Conservation (phyloP, 2,797 vertebrate species). For the Eupleurogrammus muticus region DNA sequence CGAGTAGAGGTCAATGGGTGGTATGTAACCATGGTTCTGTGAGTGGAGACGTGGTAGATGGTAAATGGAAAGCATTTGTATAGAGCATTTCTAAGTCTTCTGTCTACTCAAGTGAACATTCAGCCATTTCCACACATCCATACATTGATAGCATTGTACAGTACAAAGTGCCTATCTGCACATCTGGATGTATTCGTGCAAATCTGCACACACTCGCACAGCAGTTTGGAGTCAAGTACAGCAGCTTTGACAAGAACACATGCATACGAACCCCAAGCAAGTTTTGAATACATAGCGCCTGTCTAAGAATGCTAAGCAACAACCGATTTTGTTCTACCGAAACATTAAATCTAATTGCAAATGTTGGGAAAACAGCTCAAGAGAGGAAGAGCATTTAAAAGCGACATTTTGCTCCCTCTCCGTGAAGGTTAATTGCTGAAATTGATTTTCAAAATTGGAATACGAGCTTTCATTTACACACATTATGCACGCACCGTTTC, state of each 20-base stretch:
- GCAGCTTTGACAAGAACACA: too few relatives aligned
- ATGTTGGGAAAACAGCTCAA: neutral
- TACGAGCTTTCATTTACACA: neutral
- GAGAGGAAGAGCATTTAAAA: neutral
- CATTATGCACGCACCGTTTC: neutral
- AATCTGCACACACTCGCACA: too few relatives aligned
- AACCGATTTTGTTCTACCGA: neutral
- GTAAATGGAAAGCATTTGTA: too few relatives aligned
- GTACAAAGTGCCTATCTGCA: too few relatives aligned
- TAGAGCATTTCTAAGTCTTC: too few relatives aligned
- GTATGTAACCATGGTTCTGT: neutral
- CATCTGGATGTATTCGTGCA: too few relatives aligned
- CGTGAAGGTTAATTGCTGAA: neutral
- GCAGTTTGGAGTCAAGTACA: too few relatives aligned
- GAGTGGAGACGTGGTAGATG: neutral
- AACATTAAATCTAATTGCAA: neutral
- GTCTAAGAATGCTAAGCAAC: neutral
- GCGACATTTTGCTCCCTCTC: neutral
- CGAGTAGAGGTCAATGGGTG: neutral
- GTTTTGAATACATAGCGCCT: neutral
- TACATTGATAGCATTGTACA: too few relatives aligned
- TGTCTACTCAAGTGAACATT: too few relatives aligned
- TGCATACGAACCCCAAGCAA: neutral
- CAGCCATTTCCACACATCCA: too few relatives aligned
- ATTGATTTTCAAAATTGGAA: neutral